Conservation (phyloP, 2,113 vertebrate genomes). For the Ahaetulla prasina region DNA sequence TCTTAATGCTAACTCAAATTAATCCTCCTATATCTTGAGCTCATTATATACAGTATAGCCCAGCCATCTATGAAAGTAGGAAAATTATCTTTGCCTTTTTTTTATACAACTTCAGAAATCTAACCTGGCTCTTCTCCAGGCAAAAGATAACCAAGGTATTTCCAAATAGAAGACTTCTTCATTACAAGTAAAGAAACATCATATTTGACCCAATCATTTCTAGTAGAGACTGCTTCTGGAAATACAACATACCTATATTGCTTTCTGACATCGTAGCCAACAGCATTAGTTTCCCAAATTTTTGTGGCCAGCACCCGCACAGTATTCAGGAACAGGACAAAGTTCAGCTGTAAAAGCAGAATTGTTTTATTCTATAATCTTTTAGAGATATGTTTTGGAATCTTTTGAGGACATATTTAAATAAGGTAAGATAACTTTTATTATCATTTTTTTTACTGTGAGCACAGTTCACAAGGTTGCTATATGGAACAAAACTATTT, state of each 20-base stretch:
- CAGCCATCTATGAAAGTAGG: neutral
- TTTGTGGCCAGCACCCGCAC: conserved; percentile 86
- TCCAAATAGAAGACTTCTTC: neutral
- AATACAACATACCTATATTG: conserved; percentile 79
- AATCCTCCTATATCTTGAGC: neutral
- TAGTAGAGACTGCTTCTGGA: neutral
- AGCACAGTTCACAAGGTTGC: no score
- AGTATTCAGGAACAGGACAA: conserved; percentile 86
- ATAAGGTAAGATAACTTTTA: no score
- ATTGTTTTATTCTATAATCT: neutral
- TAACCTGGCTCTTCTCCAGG: neutral
- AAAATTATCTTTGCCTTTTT: neutral
- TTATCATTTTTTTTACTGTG: no score
- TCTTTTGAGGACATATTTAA: neutral
- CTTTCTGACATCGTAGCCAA: conserved; percentile 82
- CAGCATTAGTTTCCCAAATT: conserved; percentile 85
- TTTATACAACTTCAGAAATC: neutral
- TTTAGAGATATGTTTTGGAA: conserved; percentile 20
- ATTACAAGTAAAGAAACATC: neutral
- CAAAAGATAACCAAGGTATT: neutral
- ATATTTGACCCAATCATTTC: neutral
- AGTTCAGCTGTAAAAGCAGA: conserved; percentile 81
- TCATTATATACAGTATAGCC: neutral
- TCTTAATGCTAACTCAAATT: neutral
- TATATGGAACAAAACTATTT: no score